Conservation (phyloP, 2,888 invertebrate genomes). For the Orthosia gothica region DNA sequence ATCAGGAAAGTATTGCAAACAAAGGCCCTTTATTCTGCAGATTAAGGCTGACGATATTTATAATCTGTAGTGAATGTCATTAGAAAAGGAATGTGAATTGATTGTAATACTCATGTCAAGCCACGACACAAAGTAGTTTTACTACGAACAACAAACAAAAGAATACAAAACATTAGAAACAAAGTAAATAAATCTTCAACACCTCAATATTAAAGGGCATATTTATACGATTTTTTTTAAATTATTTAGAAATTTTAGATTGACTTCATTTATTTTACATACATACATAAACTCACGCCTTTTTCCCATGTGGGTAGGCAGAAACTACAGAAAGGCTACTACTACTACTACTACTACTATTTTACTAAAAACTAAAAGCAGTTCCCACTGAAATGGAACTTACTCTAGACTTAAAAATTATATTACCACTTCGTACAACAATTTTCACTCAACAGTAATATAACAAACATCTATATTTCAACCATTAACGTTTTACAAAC, state of each 20-base stretch:
- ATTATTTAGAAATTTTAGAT: not conserved
- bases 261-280: not conserved
- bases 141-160: not conserved
- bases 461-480: slow-evolving; percentile 5
- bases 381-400: not conserved
- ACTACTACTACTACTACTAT: too few species aligned
- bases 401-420: not conserved
- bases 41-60: not conserved
- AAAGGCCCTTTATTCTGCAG: not conserved
- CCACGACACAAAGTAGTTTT: not conserved
- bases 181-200: not conserved
- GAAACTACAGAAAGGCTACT: too few species aligned
- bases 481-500: slow-evolving; percentile 29
- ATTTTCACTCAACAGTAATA: not conserved
- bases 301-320: too few species aligned
- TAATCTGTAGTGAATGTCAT: not conserved
- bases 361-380: too few species aligned
- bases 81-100: not conserved
- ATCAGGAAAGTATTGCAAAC: not conserved
- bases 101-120: too few species aligned
- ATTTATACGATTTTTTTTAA: not conserved
- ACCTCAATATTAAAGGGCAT: too few species aligned
- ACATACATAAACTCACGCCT: not conserved
- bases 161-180: not conserved
- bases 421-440: not conserved